Evolutionary conservation across 2,888 invertebrate species (phyloP).

Genomic region (Phaedon cochleariae): DNA sequence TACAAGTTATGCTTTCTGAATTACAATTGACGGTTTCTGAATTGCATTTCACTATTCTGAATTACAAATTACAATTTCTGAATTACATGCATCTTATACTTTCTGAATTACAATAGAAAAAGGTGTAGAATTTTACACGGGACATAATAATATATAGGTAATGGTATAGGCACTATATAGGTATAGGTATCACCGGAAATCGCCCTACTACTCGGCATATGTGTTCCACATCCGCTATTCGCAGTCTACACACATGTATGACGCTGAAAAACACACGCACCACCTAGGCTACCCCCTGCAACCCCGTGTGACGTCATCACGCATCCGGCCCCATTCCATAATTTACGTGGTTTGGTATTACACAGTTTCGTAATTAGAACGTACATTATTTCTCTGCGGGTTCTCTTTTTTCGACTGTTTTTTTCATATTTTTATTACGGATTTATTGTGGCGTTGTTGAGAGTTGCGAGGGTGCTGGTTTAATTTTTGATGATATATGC

Average conservation of each 20-base stretch:
- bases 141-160: too few species aligned
- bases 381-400: conserved; percentile 31
- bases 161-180: too few species aligned
- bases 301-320: conserved; percentile 45
- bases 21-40: too few species aligned
- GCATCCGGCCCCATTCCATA: conserved; percentile 44
- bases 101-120: too few species aligned
- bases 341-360: conserved; percentile 45
- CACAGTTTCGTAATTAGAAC: conserved; percentile 47
- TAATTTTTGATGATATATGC: neutral
- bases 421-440: neutral
- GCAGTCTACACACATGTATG: conserved; percentile 40
- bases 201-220: conserved; percentile 52
- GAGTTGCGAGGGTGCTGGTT: neutral
- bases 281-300: conserved; percentile 47
- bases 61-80: too few species aligned
- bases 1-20: too few species aligned
- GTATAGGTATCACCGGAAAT: neutral
- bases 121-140: too few species aligned
- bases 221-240: conserved; percentile 56
- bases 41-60: too few species aligned
- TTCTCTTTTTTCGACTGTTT: neutral
- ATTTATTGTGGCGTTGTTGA: neutral
- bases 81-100: too few species aligned
- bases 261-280: conserved; percentile 35